A percentile compares a stretch with the other conserved stretches of the same genome.
phyloP scores from a whole-genome alignment of 2,113 vertebrate species.

The Passer montanus region DNA sequence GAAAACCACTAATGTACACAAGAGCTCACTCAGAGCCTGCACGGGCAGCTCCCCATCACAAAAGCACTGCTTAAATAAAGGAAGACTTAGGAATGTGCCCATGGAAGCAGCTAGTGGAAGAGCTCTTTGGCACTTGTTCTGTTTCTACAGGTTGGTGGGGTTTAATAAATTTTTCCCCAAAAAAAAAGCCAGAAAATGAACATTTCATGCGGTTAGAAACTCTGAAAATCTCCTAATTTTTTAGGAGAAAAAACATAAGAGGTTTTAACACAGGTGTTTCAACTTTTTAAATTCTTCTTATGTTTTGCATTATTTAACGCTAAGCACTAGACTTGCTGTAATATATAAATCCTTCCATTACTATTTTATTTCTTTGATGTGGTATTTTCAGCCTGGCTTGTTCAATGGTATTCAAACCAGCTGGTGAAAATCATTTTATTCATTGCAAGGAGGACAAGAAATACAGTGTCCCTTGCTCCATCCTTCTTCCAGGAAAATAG shows the following conservation, averaged over 20 bases:
- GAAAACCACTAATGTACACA: rapidly evolving
- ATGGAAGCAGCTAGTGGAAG: neutral
- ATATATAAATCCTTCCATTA: neutral
- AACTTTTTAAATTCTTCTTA: neutral
- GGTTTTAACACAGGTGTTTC: neutral
- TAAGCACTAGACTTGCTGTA: neutral
- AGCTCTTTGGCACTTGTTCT: neutral
- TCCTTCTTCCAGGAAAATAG: neutral
- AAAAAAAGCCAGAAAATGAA: rapidly evolving
- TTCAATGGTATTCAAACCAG: neutral
- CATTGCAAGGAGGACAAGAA: neutral
- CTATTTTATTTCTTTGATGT: neutral
- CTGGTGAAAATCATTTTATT: neutral
- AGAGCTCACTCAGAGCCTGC: neutral
- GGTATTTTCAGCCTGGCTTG: neutral
- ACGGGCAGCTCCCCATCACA: neutral
- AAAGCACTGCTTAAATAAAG: neutral
- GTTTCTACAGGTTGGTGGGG: neutral
- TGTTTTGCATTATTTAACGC: neutral
- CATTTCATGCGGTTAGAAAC: neutral
- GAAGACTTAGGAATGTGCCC: neutral
- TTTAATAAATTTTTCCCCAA: neutral
- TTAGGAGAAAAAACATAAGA: neutral
- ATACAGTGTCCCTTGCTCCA: neutral
- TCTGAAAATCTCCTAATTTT: neutral